Conservation (phyloP, 2,888 invertebrate species). For the Drosophila barbarae region DNA sequence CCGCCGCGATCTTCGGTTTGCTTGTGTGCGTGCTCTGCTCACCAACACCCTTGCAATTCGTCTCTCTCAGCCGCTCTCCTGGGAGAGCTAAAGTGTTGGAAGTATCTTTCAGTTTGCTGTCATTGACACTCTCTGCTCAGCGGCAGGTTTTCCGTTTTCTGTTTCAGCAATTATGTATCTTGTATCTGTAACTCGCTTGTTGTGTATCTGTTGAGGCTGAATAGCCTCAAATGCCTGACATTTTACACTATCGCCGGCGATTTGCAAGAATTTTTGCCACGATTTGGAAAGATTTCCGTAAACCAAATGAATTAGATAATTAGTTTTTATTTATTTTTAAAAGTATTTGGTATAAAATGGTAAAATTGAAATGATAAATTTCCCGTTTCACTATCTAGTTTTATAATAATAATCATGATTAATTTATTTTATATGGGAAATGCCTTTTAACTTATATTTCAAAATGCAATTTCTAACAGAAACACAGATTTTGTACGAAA, state of each 20-base stretch:
- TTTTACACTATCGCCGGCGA: constrained; percentile 67
- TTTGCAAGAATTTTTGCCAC: constrained; percentile 42
- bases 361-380: too few relatives aligned
- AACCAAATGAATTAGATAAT: neutral
- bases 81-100: neutral
- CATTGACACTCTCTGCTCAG: constrained; percentile 69
- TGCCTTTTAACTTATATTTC: neutral
- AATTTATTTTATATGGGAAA: neutral
- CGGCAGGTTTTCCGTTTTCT: constrained; percentile 46
- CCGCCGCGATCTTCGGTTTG: constrained; percentile 33
- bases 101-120: constrained; percentile 43
- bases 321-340: neutral
- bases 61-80: constrained; percentile 4
- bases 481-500: neutral
- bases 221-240: constrained; percentile 68
- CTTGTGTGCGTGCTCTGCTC: constrained; percentile 60
- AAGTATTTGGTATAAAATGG: neutral
- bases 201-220: constrained; percentile 49
- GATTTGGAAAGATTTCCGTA: constrained; percentile 22
- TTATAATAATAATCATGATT: neutral
- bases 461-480: neutral
- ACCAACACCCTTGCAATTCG: constrained; percentile 46
- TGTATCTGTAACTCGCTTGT: constrained; percentile 64
- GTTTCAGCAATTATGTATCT: constrained; percentile 71
- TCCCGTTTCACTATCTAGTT: neutral